Evolutionary conservation across 1,140 invertebrate species (phyloP).

Genomic region (Cydia splendana): DNA sequence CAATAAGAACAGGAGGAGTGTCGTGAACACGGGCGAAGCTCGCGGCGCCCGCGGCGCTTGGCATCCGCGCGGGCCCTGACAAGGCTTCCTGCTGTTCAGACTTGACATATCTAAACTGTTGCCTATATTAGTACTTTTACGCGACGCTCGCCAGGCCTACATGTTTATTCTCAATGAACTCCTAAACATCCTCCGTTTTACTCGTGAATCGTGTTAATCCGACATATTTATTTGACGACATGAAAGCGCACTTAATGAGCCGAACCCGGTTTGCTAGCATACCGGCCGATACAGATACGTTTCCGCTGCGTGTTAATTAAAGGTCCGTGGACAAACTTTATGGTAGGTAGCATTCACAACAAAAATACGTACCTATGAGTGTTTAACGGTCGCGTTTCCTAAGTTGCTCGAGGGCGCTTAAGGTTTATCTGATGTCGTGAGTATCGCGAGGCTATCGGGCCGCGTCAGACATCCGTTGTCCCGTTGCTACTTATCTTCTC

Average conservation of each 20-base stretch:
- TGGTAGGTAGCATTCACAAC: constrained; percentile 69
- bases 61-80: constrained; percentile 41
- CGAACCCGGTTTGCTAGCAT: constrained; percentile 49
- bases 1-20: constrained; percentile 54
- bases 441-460: constrained; percentile 47
- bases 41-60: constrained; percentile 48
- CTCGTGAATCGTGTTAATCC: constrained; percentile 63
- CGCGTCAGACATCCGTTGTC: constrained; percentile 54
- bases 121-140: constrained; percentile 65
- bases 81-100: constrained; percentile 68
- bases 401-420: constrained; percentile 49
- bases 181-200: constrained; percentile 73
- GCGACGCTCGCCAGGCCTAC: constrained; percentile 56
- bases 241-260: constrained; percentile 48
- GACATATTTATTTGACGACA: constrained; percentile 69
- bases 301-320: constrained; percentile 70
- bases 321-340: constrained; percentile 61
- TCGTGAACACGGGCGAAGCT: constrained; percentile 58
- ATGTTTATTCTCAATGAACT: constrained; percentile 71
- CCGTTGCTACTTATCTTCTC: constrained; percentile 54
- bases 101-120: constrained; percentile 58
- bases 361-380: constrained; percentile 58
- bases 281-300: constrained; percentile 43
- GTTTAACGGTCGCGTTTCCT: constrained; percentile 59
- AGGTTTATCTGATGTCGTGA: constrained; percentile 69